Evolutionary conservation across 2,888 invertebrate species (phyloP), one percentile per base, ranked within the genome.

Genomic region (Cetonia aurata): DNA sequence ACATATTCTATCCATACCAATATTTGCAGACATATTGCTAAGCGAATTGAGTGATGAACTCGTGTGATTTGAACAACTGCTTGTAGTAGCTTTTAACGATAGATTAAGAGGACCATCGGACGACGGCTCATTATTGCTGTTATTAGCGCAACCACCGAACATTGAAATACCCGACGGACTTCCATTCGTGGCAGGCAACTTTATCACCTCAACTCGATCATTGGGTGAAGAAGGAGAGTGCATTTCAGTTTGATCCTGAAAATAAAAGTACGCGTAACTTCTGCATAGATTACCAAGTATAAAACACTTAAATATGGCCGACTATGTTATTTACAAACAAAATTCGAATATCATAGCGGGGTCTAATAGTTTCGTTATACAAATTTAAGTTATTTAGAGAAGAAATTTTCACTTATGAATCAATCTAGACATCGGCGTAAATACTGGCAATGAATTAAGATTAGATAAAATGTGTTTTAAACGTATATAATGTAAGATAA

Each of bases 151-250:
- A 70, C 74, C 75, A 65, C 73, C 75, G 56, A 74, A 79, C 42
- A 77, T 74, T 48, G 80, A 78, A 70, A 81, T 79, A 66, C 82
- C 82, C 53, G 83, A 82, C 42, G 84, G 83, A 77, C 83, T 85
- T 50, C 85, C 85, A 73, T 84, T 85, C 66, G 92, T 90, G 75
- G 91, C 90, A 25, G 93, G 93, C 80, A 94, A 82, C 82, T 94
- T 92, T 78, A 94, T 94, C 78, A 94, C 93, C 82, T 95, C 94
- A 67, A 94, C 93, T 9, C 93, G 89, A 82, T 94, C 94, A 67
- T 87, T 85, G 0, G 86, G 85, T 65, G 85, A 76, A 71, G 80
- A 77, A 44, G 80, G 79, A 9, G 78, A 75, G 60, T 72, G 72
- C 67, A 79, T 77, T 44, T 80, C 82, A 55, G 79, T 73, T 31